Percentiles rank a stretch among this genome's conserved stretches.
These are phyloP conservation scores for Phymanthus crucifer DNA, from an alignment of 92 coral and sea anemone genomes.

Conservation along the genomic window DNA sequence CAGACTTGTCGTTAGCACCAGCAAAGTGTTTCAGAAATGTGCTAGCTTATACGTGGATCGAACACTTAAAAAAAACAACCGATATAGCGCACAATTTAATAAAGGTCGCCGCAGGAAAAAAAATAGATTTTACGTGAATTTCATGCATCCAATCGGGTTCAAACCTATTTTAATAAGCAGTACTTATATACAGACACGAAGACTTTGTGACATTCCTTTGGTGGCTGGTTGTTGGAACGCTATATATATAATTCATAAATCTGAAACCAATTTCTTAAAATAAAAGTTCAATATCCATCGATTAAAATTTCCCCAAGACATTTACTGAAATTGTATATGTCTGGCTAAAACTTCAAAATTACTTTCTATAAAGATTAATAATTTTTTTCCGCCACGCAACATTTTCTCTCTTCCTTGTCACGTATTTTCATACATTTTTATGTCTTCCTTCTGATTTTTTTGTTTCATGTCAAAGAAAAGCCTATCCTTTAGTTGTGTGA, in stretches of 20 bases:
- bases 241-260: neutral
- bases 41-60: too few species aligned
- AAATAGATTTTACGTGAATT: too few species aligned
- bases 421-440: neutral
- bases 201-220: conserved; percentile 5
- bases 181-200: neutral
- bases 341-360: neutral
- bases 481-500: neutral
- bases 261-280: neutral
- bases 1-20: too few species aligned
- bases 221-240: conserved; percentile 5
- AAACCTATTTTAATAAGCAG: too few species aligned
- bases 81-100: too few species aligned
- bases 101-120: too few species aligned
- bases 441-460: neutral
- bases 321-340: neutral
- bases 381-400: neutral
- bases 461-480: neutral
- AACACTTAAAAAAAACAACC: too few species aligned
- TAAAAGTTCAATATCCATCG: neutral
- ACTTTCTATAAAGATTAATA: too few species aligned
- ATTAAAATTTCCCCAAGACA: neutral
- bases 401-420: neutral
- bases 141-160: too few species aligned
- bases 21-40: too few species aligned